Conservation (phyloP, 92 coral and sea anemone genomes). For the Palythoa grandiflora region DNA sequence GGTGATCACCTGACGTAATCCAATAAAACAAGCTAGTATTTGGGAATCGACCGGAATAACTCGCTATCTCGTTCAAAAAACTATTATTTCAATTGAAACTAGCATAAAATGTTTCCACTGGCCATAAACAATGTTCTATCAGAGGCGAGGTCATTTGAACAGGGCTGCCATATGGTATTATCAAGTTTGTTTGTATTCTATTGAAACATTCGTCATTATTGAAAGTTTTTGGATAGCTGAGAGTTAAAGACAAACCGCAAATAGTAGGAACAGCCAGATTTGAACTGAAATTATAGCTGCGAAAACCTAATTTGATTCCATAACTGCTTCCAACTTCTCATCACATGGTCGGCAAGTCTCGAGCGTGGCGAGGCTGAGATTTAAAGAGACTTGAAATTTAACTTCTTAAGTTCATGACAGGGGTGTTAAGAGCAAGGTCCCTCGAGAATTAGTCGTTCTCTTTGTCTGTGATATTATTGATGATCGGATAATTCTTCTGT, state of each 20-base stretch:
- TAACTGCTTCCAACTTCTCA: background rate
- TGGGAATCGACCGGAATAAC: background rate
- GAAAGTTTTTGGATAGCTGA: conserved; percentile 71
- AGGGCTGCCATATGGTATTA: conserved; percentile 26
- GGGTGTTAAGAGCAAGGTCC: conserved; percentile 70
- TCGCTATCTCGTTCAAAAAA: conserved; percentile 3
- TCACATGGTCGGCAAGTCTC: background rate
- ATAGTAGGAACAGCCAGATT: background rate
- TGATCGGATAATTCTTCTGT: conserved; percentile 90
- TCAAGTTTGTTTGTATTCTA: conserved; percentile 71
- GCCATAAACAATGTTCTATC: background rate
- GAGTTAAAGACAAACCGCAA: conserved; percentile 45
- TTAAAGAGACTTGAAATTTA: conserved; percentile 22
- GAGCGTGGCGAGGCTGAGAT: background rate
- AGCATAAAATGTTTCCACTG: background rate
- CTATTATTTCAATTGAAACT: background rate
- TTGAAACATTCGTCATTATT: conserved; percentile 73
- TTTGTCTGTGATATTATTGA: conserved; percentile 83
- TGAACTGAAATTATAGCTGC: background rate
- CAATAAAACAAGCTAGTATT: conserved; percentile 24
- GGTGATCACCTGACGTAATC: conserved; percentile 33
- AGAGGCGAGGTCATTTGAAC: conserved; percentile 11
- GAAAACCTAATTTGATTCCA: background rate
- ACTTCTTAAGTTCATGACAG: conserved; percentile 49
- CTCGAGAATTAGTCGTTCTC: conserved; percentile 71